phyloP scores from a whole-genome alignment of 2,113 vertebrate genomes.

The Cisticola juncidis region DNA sequence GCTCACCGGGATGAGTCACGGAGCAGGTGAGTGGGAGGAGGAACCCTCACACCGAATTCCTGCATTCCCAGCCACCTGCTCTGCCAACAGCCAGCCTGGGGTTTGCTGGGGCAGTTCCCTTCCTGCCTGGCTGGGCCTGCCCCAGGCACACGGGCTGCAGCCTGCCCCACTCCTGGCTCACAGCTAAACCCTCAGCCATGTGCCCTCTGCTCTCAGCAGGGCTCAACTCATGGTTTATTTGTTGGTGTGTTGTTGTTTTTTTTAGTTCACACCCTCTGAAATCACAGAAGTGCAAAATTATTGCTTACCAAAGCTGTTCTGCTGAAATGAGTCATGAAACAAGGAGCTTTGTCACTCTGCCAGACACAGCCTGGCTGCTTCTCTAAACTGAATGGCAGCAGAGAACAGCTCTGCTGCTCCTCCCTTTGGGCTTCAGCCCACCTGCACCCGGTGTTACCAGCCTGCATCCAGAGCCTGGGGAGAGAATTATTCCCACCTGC shows the following conservation, averaged over 20 bases:
- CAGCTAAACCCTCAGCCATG: not conserved
- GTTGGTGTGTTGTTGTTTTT: not conserved
- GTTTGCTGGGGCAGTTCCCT: not conserved
- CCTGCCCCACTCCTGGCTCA: not conserved
- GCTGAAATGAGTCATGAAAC: slow-evolving; percentile 26
- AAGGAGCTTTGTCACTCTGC: not conserved
- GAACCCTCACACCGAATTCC: not conserved
- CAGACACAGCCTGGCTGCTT: not conserved
- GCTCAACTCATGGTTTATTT: not conserved
- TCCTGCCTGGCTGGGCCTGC: not conserved
- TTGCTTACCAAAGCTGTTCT: slow-evolving; percentile 27
- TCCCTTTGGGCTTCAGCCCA: not conserved
- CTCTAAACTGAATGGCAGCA: not conserved
- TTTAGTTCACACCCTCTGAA: slow-evolving; percentile 11
- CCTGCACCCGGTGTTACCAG: not conserved
- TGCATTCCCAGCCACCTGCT: not conserved
- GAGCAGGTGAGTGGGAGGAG: not conserved
- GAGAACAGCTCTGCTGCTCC: not conserved
- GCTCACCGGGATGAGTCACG: not conserved
- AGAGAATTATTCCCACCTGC: not conserved
- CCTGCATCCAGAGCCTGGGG: not conserved
- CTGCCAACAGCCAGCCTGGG: not conserved
- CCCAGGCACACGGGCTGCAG: accelerated
- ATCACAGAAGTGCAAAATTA: not conserved
- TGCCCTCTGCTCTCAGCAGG: accelerated